These are phyloP conservation scores for Pteronotus mesoamericanus DNA, from an alignment of 2,797 vertebrate species.

Conservation along the genomic window DNA sequence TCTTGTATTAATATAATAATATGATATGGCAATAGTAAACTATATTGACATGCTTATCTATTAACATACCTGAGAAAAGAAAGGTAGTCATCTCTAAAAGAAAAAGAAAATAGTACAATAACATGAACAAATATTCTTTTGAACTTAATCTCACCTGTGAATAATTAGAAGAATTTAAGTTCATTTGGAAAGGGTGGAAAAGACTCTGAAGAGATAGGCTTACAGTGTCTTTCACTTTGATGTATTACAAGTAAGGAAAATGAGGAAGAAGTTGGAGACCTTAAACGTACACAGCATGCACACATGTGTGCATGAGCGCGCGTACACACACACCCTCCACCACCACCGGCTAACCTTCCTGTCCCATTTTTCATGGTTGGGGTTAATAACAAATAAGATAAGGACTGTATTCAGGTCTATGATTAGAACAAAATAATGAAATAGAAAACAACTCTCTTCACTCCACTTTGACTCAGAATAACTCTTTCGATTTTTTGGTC, in stretches of 20 bases:
- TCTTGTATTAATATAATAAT: constrained; percentile 25
- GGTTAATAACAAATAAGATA: neutral
- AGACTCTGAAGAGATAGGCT: constrained; percentile 1
- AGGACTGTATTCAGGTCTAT: neutral
- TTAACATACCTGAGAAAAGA: neutral
- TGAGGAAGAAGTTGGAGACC: constrained; percentile 9
- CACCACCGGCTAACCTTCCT: neutral
- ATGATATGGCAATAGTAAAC: constrained; percentile 7
- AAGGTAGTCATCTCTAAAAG: neutral
- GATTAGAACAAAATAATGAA: constrained; percentile 19
- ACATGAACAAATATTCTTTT: neutral
- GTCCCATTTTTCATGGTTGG: neutral
- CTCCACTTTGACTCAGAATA: neutral
- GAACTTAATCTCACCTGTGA: constrained; percentile 56
- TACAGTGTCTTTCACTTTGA: constrained; percentile 51
- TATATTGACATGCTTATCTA: constrained; percentile 10
- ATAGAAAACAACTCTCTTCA: neutral
- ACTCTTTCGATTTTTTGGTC: neutral
- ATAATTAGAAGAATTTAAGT: constrained; percentile 38
- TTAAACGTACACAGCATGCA: neutral
- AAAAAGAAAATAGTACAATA: neutral
- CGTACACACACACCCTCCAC: neutral
- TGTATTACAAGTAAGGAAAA: constrained; percentile 54
- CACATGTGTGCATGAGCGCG: neutral
- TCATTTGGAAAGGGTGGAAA: constrained; percentile 20